phyloP scores from a whole-genome alignment of 2,888 invertebrate genomes.

The Periphyllus acericola region DNA sequence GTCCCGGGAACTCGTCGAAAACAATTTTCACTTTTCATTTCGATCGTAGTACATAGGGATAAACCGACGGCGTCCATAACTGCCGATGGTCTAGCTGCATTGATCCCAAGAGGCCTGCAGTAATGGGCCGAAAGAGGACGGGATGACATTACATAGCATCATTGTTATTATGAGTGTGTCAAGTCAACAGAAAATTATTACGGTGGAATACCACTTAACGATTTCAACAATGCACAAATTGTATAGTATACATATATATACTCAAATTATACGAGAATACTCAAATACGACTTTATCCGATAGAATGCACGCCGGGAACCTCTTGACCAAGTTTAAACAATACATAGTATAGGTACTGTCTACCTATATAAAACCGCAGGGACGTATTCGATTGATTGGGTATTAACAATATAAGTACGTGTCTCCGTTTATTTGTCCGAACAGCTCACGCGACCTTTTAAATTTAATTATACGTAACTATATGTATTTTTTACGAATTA shows the following conservation, averaged over 20 bases:
- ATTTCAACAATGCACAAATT: conserved; percentile 4
- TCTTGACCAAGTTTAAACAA: conserved; percentile 2
- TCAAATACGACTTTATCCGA: not conserved
- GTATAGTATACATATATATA: not conserved
- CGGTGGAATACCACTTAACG: not conserved
- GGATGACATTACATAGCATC: not conserved
- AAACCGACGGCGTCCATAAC: not conserved
- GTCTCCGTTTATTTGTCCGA: not conserved
- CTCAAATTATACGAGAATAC: not conserved
- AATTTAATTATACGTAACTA: not conserved
- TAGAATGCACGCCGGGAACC: not conserved
- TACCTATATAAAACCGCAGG: not conserved
- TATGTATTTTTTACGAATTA: not conserved
- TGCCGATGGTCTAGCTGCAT: conserved; percentile 10
- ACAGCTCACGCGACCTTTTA: not conserved
- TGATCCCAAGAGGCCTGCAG: conserved; percentile 13
- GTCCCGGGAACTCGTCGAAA: not conserved
- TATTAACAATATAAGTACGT: not conserved
- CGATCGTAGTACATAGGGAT: conserved; percentile 5
- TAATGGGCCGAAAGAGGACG: not conserved
- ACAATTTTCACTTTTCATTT: conserved; percentile 34
- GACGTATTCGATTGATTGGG: not conserved
- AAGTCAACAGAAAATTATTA: conserved; percentile 49
- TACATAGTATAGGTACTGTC: not conserved
- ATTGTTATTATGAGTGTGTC: conserved; percentile 31